Base-by-base conservation (phyloP, 2,888 invertebrate species). In the Agriopis aurantiaria region DNA sequence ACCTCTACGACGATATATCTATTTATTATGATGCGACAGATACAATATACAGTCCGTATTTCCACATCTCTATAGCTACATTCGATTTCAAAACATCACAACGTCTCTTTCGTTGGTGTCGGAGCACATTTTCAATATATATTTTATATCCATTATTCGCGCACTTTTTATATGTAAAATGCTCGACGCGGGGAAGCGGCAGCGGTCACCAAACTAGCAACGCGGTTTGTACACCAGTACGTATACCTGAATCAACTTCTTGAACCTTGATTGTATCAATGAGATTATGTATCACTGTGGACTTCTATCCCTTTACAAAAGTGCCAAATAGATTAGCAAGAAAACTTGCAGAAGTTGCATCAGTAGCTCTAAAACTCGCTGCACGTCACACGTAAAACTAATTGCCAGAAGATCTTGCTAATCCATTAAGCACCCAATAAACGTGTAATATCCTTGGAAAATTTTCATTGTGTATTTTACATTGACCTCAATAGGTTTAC, bases 41-140 rank as follows among this genome's bases (percentile, higher is more conserved):
- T 81, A 81, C 82, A 87, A 85, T 88, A 87, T 88, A 90, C 89
- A 88, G 88, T 84, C 84, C 85, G 82, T 84, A 79, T 77, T 76
- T 81, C 83, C 83, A 79, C 83, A 78, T 82, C 87, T 83, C 84
- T 80, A 75, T 67, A 70, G 72, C 88, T 87, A 86, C 86, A 83
- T 85, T 85, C 84, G 79, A 86, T 70, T 75, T 56, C 49, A 66
- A 69, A 80, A 77, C 78, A 66, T 83, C 80, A 82, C 85, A 89
- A 88, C 88, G 89, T 89, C 89, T 82, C 81, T 85, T 74, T 85
- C 89, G 88, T 85, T 77, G 82, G 79, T 71, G 60, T 79, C 80
- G 78, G 78, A 82, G 80, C 84, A 84, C 86, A 82, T 80, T 77
- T 78, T 80, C 69, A 60, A 83, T 78, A 74, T 61, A 69, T 65